These are phyloP conservation scores for Rostratula benghalensis DNA, from an alignment of 2,113 vertebrate species.

Conservation along the genomic window DNA sequence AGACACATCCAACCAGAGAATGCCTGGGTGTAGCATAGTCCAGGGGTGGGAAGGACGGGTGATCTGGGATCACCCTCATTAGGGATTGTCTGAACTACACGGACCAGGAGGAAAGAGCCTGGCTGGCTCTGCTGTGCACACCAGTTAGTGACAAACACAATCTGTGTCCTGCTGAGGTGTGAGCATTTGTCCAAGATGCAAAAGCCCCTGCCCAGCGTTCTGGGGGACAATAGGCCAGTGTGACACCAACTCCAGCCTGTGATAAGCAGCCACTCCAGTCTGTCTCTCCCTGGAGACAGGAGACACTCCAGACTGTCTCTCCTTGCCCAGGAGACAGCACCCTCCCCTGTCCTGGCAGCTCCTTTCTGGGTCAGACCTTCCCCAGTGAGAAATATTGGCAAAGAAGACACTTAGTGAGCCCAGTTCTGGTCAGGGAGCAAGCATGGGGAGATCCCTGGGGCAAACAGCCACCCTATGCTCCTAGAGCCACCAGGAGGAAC, in stretches of 20 bases:
- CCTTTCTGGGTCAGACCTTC: not conserved
- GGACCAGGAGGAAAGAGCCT: not conserved
- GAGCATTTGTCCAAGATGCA: not conserved
- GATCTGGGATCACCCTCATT: not conserved
- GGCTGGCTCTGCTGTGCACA: not conserved
- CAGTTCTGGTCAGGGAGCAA: not conserved
- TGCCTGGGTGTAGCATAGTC: not conserved
- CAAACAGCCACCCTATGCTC: not conserved
- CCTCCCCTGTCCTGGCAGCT: not conserved
- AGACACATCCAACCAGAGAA: accelerated
- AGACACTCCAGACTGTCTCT: too few species aligned
- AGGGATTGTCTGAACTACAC: not conserved
- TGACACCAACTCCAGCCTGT: not conserved
- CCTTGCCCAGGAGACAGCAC: not conserved
- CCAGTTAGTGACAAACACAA: not conserved
- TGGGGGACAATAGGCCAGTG: accelerated
- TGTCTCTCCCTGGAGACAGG: too few species aligned
- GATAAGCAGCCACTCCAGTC: not conserved
- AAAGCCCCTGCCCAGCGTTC: not conserved
- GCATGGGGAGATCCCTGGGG: accelerated
- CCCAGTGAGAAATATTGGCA: not conserved
- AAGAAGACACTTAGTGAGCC: not conserved
- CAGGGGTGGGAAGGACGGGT: not conserved
- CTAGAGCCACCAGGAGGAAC: accelerated
- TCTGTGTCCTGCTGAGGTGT: not conserved